Evolutionary conservation across 2,888 invertebrate species (phyloP), one percentile per base, ranked within the genome.

Genomic region (Cephus pygmeus): DNA sequence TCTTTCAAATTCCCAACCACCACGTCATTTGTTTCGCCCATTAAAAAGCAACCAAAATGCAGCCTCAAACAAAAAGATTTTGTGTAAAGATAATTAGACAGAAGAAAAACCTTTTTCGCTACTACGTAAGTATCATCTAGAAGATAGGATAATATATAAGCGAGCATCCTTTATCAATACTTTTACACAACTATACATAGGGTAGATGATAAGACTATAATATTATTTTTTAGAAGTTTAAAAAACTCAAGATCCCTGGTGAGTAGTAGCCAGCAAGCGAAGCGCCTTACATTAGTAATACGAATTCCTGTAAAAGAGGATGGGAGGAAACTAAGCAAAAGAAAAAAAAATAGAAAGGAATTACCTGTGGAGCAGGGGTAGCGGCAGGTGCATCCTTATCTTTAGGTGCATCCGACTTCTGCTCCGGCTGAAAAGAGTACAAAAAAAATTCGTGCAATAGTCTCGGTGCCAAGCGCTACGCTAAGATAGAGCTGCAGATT

Each of bases 381-480:
- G 82, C 85, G 85, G 85, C 86, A 87, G 88, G 88, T 89, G 88
- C 89, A 88, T 87, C 88, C 86, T 87, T 87, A 87, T 89, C 87
- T 87, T 87, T 88, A 86, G 88, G 87, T 88, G 88, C 88, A 88
- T 88, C 88, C 84, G 85, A 86, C 85, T 88, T 90, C 87, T 90
- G 89, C 90, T 91, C 90, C 89, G 89, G 88, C 91, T 91, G 90
- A 88, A 91, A 91, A 89, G 87, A 89, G 87, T 87, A 89, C 84
- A 90, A 89, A 87, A 82, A 86, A 90, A 83, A 90, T 86, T 88
- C 88, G 89, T 90, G 90, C 90, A 90, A 87, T 84, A 85, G 84
- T 86, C 85, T 84, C 77, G 83, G 88, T 87, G 88, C 86, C 83
- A 90, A 90, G 88, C 88, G 85, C 87, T 88, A 89, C 86, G 85